Conservation (phyloP, 2,113 vertebrate genomes). For the Pseudorasbora parva region DNA sequence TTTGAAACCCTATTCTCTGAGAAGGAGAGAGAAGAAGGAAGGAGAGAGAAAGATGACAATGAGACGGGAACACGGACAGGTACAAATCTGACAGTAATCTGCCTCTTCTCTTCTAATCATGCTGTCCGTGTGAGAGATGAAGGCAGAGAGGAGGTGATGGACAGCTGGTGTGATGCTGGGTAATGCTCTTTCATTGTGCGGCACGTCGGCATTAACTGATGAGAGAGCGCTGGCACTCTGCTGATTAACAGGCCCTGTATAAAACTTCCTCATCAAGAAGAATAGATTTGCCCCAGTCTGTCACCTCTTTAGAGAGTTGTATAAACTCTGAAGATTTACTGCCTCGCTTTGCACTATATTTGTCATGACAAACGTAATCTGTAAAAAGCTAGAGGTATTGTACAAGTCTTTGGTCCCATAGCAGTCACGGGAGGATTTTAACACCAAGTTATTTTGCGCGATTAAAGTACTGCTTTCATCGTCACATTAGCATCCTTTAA, state of each 20-base stretch:
- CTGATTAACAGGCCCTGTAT: conserved; percentile 71
- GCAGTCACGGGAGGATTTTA: conserved; percentile 34
- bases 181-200: conserved; percentile 38
- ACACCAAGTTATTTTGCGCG: not conserved
- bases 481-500: not conserved
- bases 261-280: conserved; percentile 64
- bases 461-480: not conserved
- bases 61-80: not conserved
- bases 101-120: conserved; percentile 25
- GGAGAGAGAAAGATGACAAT: conserved; percentile 6
- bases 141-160: conserved; percentile 20
- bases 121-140: conserved; percentile 9
- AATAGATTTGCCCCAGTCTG: conserved; percentile 65
- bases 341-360: conserved; percentile 64
- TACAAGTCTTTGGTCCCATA: not conserved
- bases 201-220: conserved; percentile 19
- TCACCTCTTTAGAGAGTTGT: conserved; percentile 60
- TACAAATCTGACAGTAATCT: conserved; percentile 41
- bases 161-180: conserved; percentile 49
- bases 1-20: conserved; percentile 6
- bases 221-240: conserved; percentile 55
- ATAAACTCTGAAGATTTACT: conserved; percentile 68
- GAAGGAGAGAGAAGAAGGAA: not conserved
- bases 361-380: conserved; percentile 63
- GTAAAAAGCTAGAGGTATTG: conserved; percentile 51